These are phyloP conservation scores for Brachionus calyciflorus DNA, from an alignment of 1,140 invertebrate genomes.

Conservation along the genomic window DNA sequence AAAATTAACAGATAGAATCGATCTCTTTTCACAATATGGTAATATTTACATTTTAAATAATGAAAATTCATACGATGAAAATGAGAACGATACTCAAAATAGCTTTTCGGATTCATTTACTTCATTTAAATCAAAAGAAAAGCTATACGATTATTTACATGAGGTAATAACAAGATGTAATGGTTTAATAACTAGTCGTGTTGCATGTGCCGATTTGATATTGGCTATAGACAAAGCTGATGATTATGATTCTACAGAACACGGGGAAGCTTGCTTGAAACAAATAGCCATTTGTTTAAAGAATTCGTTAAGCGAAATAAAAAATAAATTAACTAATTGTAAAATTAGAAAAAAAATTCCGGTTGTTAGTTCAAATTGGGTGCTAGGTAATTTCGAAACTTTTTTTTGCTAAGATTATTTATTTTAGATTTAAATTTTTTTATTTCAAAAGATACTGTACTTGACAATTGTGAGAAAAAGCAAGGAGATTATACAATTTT, in stretches of 20 bases:
- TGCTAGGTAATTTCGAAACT: slow-evolving; percentile 1
- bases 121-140: not conserved
- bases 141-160: not conserved
- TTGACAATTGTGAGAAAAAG: not conserved
- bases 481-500: not conserved
- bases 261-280: not conserved
- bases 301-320: not conserved
- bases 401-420: not conserved
- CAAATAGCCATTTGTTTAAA: not conserved
- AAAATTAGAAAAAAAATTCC: slow-evolving; percentile 25
- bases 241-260: not conserved
- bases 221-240: not conserved
- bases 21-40: slow-evolving; percentile 8
- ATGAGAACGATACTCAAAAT: not conserved
- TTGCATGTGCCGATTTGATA: slow-evolving; percentile 20
- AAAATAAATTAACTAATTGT: not conserved
- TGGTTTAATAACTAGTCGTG: slow-evolving; percentile 30
- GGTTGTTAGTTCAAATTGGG: not conserved
- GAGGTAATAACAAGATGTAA: slow-evolving; percentile 11
- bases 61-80: not conserved
- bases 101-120: slow-evolving; percentile 4
- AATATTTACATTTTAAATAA: slow-evolving; percentile 14
- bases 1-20: not conserved
- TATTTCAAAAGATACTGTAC: not conserved
- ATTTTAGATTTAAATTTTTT: not conserved